Base-by-base conservation (phyloP, 2,888 invertebrate genomes). In the Drosophila paramelanica region DNA sequence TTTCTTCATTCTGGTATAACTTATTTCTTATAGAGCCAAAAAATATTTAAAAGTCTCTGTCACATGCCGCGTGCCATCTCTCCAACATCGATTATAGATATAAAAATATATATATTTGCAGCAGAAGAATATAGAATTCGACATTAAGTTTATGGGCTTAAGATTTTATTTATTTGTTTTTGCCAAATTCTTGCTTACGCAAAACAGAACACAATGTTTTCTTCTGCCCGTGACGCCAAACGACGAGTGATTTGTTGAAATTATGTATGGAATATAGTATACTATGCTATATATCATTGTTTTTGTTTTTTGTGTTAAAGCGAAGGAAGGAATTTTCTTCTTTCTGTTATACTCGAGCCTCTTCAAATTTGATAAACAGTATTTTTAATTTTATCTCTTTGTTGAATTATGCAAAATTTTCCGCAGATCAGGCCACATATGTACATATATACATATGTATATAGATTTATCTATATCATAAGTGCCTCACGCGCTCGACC, bases 151-250 rank as follows among this genome's bases (percentile, higher is more conserved):
- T 70, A 87, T 87, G 79, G 74, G 77, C 68, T 87, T 83, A 87
- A 77, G 72, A 73, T 81, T 74, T 68, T 85, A 89, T 89, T 84
- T 89, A 89, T 85, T 85, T 89, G 79, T 81, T 88, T 75, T 80
- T 68, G 65, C 68, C 61, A 68, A 66, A 64, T 58, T 70, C 71
- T 67, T 89, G 82, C 82, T 83, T 89, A 81, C 82, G 82, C 71
- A 83, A 77, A 89, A 62, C 87, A 64, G 65, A 75, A 36, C 50
- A 55, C 72, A 70, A 73, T 64, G 45, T 62, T 65, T 73, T 71
- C 17, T 27, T 66, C 23, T 33, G 49, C 80, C 43, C 53, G 50
- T 83, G 82, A 89, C 82, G 88, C 81, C 69, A 61, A 57, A 68
- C 50, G 59, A 49, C 57, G 27, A 71, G 33, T 50, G 50, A 82